Conservation (phyloP, 1,140 invertebrate species). For the Teleogryllus occipitalis region DNA sequence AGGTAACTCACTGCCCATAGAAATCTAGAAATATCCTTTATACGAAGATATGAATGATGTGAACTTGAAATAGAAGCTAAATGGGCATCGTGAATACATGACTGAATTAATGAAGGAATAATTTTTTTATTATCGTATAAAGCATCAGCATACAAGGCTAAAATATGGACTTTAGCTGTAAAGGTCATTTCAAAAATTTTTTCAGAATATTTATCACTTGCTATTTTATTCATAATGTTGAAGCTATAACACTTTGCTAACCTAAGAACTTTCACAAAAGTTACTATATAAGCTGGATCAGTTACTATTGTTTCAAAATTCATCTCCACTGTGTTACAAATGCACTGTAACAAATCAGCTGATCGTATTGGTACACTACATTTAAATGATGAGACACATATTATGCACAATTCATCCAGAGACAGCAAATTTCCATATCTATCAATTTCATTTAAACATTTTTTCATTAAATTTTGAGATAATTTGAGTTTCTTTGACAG, state of each 20-base stretch:
- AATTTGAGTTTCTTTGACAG: not conserved
- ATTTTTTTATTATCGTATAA: not conserved
- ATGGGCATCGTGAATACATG: not conserved
- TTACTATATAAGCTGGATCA: not conserved
- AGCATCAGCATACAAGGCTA: slow-evolving; percentile 10
- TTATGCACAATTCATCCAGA: not conserved
- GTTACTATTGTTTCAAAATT: not conserved
- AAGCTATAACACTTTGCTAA: not conserved
- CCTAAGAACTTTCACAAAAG: not conserved
- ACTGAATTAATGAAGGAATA: not conserved
- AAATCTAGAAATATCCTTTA: slow-evolving; percentile 6
- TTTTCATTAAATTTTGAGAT: not conserved
- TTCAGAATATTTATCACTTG: not conserved
- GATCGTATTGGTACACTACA: not conserved
- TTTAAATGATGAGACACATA: not conserved
- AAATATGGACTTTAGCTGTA: not conserved
- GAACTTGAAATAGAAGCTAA: not conserved
- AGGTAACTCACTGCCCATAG: not conserved
- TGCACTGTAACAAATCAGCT: not conserved
- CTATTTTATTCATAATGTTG: not conserved
- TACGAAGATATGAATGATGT: not conserved
- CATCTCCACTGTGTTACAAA: not conserved
- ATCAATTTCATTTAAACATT: not conserved
- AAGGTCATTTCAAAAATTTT: not conserved
- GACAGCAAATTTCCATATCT: not conserved